Evolutionary conservation across 2,797 vertebrate genomes (phyloP).

Genomic region (Sitta carolinensis): DNA sequence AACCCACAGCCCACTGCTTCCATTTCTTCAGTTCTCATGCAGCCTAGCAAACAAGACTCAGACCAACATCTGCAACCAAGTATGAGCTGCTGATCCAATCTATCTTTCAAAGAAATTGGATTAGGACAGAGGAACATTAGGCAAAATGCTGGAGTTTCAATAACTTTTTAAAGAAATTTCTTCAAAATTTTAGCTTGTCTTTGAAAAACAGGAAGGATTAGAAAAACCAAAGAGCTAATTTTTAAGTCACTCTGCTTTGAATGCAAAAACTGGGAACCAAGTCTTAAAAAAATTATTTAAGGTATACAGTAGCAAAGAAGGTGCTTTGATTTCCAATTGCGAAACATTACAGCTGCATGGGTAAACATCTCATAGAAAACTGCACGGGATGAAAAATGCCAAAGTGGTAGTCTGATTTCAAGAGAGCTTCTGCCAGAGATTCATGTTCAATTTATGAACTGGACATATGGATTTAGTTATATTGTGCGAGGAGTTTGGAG

Average conservation of each 20-base stretch:
- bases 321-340: neutral
- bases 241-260: neutral
- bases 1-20: neutral
- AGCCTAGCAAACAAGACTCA: neutral
- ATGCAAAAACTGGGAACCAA: neutral
- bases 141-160: neutral
- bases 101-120: neutral
- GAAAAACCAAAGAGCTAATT: neutral
- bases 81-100: neutral
- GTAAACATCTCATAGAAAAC: neutral
- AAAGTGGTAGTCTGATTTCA: neutral
- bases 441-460: neutral
- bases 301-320: neutral
- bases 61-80: neutral
- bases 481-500: neutral
- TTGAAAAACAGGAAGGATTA: neutral
- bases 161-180: neutral
- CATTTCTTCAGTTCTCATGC: neutral
- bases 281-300: neutral
- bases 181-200: neutral
- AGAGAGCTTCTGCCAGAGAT: neutral
- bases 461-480: conserved; percentile 24
- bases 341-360: neutral
- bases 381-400: neutral
- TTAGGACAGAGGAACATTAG: neutral